Conservation (phyloP, 2,888 invertebrate species). For the Cosmia trapezina region DNA sequence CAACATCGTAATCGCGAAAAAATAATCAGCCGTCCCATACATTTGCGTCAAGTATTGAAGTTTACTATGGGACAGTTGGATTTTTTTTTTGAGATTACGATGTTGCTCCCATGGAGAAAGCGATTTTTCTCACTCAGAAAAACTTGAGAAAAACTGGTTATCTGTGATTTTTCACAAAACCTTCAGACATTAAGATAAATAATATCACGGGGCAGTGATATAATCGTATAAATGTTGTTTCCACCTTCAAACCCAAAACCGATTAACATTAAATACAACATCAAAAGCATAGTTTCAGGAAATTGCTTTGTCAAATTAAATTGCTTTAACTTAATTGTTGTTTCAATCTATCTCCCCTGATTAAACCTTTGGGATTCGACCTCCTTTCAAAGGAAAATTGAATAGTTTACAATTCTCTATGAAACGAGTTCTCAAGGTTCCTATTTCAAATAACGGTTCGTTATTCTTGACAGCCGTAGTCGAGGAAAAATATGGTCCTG, state of each 20-base stretch:
- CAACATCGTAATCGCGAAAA: too few species aligned
- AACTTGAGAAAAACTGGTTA: neutral
- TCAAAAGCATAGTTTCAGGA: conserved; percentile 16
- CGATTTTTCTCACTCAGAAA: too few species aligned
- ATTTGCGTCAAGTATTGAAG: too few species aligned
- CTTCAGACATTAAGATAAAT: too few species aligned
- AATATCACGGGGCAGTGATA: neutral
- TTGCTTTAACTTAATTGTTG: conserved; percentile 12
- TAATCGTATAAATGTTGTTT: neutral
- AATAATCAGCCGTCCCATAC: too few species aligned
- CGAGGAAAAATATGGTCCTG: neutral
- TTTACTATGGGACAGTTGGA: too few species aligned
- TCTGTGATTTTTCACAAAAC: neutral
- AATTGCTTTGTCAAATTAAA: conserved; percentile 27
- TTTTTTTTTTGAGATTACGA: too few species aligned
- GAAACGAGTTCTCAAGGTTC: neutral
- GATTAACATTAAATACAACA: conserved; percentile 8
- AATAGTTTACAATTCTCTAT: conserved; percentile 12
- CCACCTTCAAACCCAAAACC: neutral
- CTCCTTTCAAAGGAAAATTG: conserved; percentile 12
- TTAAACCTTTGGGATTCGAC: conserved; percentile 30
- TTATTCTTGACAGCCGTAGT: neutral
- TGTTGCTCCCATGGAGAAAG: too few species aligned
- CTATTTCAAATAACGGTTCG: neutral
- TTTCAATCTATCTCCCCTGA: conserved; percentile 10